Evolutionary conservation across 2,113 vertebrate genomes (phyloP), one percentile per base, ranked within the genome.

Genomic region (Lepisosteus osseus): DNA sequence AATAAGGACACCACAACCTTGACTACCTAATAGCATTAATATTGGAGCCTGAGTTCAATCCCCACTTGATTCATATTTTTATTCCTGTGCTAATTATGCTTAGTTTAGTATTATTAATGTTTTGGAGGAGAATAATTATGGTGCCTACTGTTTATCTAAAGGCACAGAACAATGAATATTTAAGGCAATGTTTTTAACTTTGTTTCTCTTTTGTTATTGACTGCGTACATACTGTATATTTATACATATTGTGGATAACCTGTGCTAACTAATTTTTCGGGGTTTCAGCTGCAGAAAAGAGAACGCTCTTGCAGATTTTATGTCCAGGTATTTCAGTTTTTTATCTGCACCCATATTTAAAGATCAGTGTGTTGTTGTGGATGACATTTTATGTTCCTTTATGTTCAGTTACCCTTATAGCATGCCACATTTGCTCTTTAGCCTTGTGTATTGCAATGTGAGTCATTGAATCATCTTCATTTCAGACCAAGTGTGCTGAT

Each of bases 241-340:
- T 29, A 29, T 29, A 29, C 29, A 29, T 29, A 55, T 71, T 69
- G 56, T 7, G 88, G 88, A 91, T 90, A 83, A 83, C 85, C 83
- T 92, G 76, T 90, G 84, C 84, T 77, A 55, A 77, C 73, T 6
- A 47, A 65, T 63, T 82, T 89, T 88, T 89, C 90, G 84, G 91
- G 88, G 89, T 88, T 92, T 94, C 96, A 99, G 97, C 95, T 99
- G 90, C 97, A 99, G 95, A 99, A 98, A 94, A 92, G 97, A 89
- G 97, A 99, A 81, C 96, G 95, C 78, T 98, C 95, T 79, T 99
- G 97, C 93, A 96, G 97, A 84, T 96, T 95, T 88, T 99, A 98
- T 88, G 94, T 99, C 83, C 97, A 99, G 97, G 97, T 99, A 98
- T 86, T 88, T 85, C 68, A 64, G 78, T 7, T 51, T n/a, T 11